Base-by-base conservation (phyloP, 2,888 invertebrate species). In the Platycheirus rosarum region DNA sequence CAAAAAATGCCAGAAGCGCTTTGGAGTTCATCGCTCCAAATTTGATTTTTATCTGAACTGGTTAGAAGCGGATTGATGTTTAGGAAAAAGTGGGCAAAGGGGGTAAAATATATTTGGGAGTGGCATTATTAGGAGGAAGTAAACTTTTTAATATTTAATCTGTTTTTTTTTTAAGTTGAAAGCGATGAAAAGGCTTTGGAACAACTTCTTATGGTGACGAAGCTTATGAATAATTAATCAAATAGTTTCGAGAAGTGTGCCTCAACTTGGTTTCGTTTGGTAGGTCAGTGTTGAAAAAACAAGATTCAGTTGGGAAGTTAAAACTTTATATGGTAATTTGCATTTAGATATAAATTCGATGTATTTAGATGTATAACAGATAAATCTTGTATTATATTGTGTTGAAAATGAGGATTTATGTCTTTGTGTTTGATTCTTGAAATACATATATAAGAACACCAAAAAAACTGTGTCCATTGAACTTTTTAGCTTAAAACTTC, bases 1-100 rank as follows among this genome's bases (percentile, higher is more conserved):
- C 29, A 5, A 29, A 55, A 55, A 40, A 20, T 32, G 57, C 49
- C 35, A 13, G 1, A 11, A 44, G 48, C 4, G 14, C 18, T 51
- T 75, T 46, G 18, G 32, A 73, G 68, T 73, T 46, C 66, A 48
- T 74, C 68, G 78, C 53, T 55, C 74, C 26, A 68, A 55, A 55
- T 74, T 1, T 32, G n/a, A 53, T 44, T 74, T 63, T 9, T 35
- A 60, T 65, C 44, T 37, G 9, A 35, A 60, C 70, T 55, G 65
- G 76, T 65, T 77, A 29, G 37, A 35, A 16, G 14, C 40, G 7
- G 57, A 57, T 55, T 37, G 7, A 9, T 55, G 37, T 20, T n/a
- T n/a, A n/a, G 23, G 2, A 20, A 49, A 9, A 3, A 46, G n/a
- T n/a, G 20, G 14, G 1, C 5, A 32, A 32, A 32, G 57, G 13